These are phyloP conservation scores for Meloidogyne hapla DNA, from an alignment of 1,140 invertebrate species.

Conservation along the genomic window DNA sequence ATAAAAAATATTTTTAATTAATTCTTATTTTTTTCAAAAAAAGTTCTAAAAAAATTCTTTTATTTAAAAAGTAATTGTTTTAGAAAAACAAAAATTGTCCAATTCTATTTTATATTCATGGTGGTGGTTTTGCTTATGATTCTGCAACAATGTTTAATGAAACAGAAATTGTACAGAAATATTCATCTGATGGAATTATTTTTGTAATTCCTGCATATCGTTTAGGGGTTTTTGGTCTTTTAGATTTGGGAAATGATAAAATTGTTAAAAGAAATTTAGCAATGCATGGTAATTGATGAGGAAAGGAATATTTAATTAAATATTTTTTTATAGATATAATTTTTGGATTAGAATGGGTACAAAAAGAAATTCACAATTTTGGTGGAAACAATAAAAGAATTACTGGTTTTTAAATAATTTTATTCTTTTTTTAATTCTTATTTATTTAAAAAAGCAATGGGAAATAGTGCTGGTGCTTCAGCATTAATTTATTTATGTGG, in stretches of 20 bases:
- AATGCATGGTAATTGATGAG: conserved; percentile 37
- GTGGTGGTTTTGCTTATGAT: conserved; percentile 52
- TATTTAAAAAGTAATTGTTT: neutral
- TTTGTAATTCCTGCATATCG: conserved; percentile 65
- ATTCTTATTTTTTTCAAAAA: too few relatives aligned
- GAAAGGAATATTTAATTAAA: conserved; percentile 8
- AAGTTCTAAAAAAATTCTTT: too few relatives aligned
- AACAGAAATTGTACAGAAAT: conserved; percentile 47
- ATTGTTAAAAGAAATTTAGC: conserved; percentile 51
- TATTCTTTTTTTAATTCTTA: neutral
- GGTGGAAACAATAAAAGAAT: conserved; percentile 74
- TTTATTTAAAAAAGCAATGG: conserved; percentile 8
- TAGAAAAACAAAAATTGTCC: conserved; percentile 37
- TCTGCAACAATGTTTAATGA: conserved; percentile 54
- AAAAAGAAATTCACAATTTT: conserved; percentile 73
- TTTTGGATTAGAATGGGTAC: conserved; percentile 73
- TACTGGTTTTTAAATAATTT: conserved; percentile 71
- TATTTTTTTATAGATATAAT: conserved; percentile 67
- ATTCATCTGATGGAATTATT: conserved; percentile 59
- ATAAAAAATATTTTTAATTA: too few relatives aligned
- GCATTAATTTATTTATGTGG: conserved; percentile 20
- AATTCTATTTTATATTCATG: conserved; percentile 57
- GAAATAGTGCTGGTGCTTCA: conserved; percentile 38
- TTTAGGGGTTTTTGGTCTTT: conserved; percentile 54
- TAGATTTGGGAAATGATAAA: conserved; percentile 58